phyloP scores from a whole-genome alignment of 2,797 vertebrate genomes.

The Etheostoma perlongum region DNA sequence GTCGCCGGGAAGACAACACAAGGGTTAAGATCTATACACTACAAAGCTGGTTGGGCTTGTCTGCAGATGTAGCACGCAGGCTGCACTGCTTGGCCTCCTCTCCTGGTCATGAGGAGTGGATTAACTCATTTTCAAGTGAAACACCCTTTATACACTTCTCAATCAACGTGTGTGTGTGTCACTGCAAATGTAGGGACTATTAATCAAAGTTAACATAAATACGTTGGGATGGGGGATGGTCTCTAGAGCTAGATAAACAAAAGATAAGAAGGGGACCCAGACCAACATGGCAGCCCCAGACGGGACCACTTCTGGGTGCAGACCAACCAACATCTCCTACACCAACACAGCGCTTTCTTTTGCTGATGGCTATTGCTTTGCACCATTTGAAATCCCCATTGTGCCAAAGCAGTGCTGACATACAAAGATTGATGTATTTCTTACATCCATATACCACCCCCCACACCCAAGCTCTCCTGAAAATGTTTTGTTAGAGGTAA shows the following conservation, averaged over 20 bases:
- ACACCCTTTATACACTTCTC: constrained; percentile 45
- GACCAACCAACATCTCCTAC: constrained; percentile 10
- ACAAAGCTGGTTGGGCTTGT: constrained; percentile 55
- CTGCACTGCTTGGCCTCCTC: constrained; percentile 32
- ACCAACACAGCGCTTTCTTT: constrained; percentile 10
- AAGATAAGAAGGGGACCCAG: constrained; percentile 54
- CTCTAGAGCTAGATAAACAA: constrained; percentile 58
- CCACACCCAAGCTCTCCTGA: constrained; percentile 9
- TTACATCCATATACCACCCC: constrained; percentile 32
- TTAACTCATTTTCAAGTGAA: constrained; percentile 50
- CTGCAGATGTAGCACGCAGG: constrained; percentile 53
- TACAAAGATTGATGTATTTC: constrained; percentile 68
- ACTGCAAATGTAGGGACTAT: constrained; percentile 51
- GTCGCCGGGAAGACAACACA: too few relatives aligned
- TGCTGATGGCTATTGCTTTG: constrained; percentile 14
- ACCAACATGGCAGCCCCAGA: constrained; percentile 37
- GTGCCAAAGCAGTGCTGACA: constrained; percentile 62
- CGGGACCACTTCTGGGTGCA: constrained; percentile 26
- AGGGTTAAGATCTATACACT: constrained; percentile 23
- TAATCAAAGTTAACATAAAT: constrained; percentile 72
- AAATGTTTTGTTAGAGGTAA: constrained; percentile 72
- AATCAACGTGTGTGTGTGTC: constrained; percentile 38
- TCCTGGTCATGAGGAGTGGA: constrained; percentile 34
- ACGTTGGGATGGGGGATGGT: constrained; percentile 42
- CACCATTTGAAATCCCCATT: constrained; percentile 51